Evolutionary conservation across 92 coral and sea anemone species (phyloP), one percentile per base, ranked within the genome.

Genomic region (Zoanthus sociatus): DNA sequence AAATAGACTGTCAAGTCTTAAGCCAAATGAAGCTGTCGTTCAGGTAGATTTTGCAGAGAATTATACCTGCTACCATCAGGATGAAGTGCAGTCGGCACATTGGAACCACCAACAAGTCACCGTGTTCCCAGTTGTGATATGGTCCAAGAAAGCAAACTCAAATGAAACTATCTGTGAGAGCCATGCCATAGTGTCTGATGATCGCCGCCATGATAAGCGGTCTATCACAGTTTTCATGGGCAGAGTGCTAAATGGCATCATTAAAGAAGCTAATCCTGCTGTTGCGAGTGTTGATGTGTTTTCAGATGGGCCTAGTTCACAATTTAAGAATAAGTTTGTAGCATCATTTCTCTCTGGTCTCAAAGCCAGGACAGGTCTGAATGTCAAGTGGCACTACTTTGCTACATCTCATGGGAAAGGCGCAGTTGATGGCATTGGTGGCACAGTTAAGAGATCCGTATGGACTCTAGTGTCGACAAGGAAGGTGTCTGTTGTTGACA

Each of bases 31-130:
- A 75, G 89, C 86, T 64, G 82, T 84, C 13, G 92, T 89, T 31
- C 92, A 89, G 55, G 83, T 89, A 18, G 85, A 89, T 76, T 89
- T 89, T 76, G 86, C 92, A 51, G 92, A 89, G 84, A 89, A 89
- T 47, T 89, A 89, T 78, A 44, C 86, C 9, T 84, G 88, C 51
- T 32, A 14, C 8, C 83, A 89, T 32, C 89, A 89, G 47, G 79
- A 84, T 78, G 92, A 89, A 77, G 47, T 89, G 9, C 92, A 89
- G 74, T 17, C 89, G 5, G 92, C 92, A 18, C 92, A 89, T 75
- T 84, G 88, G 92, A 84, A 76, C 79, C 91, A 88, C 31, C 15
- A 83, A n/a, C 91, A 88, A 73, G 92, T 89, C 31, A 76, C 89
- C 54, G 84, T 89, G 33, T 82, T 82, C 77, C 75, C 78, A 7